Conservation (phyloP, 2,888 invertebrate species). For the Uloborus plumipes region DNA sequence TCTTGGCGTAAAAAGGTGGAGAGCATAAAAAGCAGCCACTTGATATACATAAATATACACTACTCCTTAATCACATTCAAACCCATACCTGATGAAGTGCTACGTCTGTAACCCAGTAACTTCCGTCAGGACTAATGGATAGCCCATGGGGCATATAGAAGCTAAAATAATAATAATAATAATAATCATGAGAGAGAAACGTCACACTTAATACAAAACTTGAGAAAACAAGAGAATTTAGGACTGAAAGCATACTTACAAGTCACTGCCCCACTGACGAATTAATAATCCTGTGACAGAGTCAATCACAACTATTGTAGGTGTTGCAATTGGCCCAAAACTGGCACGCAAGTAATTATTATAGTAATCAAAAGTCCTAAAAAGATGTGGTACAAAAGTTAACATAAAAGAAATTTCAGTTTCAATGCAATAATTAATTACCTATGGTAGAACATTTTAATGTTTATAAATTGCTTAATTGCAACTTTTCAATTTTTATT, state of each 20-base stretch:
- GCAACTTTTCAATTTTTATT: too few relatives aligned
- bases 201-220: background rate
- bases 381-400: conserved; percentile 3
- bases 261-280: conserved; percentile 79
- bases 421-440: background rate
- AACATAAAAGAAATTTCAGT: background rate
- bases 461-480: too few relatives aligned
- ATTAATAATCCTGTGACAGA: conserved; percentile 76
- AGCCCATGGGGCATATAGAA: conserved; percentile 98
- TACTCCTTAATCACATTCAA: too few relatives aligned
- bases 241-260: conserved; percentile 74
- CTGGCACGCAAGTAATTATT: conserved; percentile 76
- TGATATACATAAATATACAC: too few relatives aligned
- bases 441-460: too few relatives aligned
- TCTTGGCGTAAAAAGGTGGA: too few relatives aligned
- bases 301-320: conserved; percentile 79
- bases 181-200: background rate
- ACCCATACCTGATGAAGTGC: conserved; percentile 91
- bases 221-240: background rate
- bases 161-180: conserved; percentile 67
- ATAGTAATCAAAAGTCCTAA: conserved; percentile 75
- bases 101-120: conserved; percentile 96
- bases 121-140: conserved; percentile 86
- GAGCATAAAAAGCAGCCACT: too few relatives aligned
- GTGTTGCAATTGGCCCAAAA: conserved; percentile 77